Conservation (phyloP, 2,797 vertebrate genomes). For the Otolemur crassicaudatus region DNA sequence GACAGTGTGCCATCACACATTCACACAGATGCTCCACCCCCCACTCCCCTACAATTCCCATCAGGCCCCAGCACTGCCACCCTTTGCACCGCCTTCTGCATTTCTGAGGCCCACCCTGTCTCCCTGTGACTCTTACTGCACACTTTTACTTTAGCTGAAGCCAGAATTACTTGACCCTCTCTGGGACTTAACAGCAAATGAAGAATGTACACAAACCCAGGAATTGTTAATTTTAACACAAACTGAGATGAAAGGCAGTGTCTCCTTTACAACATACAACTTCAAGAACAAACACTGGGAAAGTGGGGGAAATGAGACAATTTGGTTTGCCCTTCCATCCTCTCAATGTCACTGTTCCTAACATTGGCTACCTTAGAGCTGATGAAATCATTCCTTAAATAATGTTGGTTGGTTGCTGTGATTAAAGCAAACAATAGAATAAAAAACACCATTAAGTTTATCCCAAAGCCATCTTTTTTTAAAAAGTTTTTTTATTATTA, state of each 20-base stretch:
- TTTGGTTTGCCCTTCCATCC: neutral
- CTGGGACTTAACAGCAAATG: neutral
- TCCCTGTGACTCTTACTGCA: neutral
- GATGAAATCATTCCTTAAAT: neutral
- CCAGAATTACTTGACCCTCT: neutral
- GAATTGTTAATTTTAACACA: neutral
- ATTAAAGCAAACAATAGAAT: conserved; percentile 28
- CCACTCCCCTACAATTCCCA: neutral
- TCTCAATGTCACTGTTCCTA: conserved; percentile 39
- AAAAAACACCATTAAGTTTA: neutral
- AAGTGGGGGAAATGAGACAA: neutral
- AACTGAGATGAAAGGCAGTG: neutral
- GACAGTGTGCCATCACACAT: neutral
- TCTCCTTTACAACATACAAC: neutral
- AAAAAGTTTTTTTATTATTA: no score
- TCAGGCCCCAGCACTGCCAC: neutral
- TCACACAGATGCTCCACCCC: no score
- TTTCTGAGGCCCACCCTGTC: neutral
- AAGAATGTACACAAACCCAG: neutral
- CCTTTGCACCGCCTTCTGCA: neutral
- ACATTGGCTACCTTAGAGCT: neutral
- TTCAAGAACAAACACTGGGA: neutral
- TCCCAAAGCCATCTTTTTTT: neutral
- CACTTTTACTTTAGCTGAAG: neutral
- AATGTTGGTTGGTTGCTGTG: neutral